These are phyloP conservation scores for Microtus pennsylvanicus DNA, from an alignment of 2,113 vertebrate genomes.

Conservation along the genomic window DNA sequence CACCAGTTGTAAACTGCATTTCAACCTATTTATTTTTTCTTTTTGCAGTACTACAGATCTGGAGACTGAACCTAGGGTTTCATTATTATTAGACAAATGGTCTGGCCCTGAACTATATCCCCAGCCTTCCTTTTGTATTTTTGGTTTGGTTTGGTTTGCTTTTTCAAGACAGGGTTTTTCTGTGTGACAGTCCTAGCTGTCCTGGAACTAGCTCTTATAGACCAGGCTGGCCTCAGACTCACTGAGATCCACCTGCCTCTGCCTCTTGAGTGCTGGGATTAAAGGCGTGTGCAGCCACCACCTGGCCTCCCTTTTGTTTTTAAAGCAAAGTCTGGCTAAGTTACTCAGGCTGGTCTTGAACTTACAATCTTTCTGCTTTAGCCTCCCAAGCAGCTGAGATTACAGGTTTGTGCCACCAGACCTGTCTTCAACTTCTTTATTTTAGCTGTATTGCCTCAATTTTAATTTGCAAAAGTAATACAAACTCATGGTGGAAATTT, in stretches of 20 bases:
- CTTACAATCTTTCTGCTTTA: background rate
- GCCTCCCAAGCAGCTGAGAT: background rate
- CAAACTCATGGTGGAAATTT: background rate
- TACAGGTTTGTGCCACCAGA: background rate
- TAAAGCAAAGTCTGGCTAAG: background rate
- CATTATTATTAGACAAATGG: background rate
- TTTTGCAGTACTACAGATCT: background rate
- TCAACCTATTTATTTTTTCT: background rate
- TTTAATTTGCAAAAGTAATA: constrained; percentile 4
- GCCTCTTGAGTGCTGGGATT: too few species aligned
- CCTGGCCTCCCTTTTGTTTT: too few species aligned
- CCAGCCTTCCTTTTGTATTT: too few species aligned
- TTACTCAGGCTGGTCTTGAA: background rate
- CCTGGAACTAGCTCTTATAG: too few species aligned
- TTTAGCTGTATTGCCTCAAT: background rate
- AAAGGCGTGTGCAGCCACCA: too few species aligned
- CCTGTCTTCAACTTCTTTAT: background rate
- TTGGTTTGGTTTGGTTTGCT: too few species aligned
- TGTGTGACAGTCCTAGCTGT: too few species aligned
- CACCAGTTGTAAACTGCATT: accelerated
- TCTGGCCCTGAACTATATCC: background rate
- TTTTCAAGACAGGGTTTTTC: too few species aligned
- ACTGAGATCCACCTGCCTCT: too few species aligned
- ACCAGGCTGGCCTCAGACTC: too few species aligned
- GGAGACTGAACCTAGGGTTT: background rate